Evolutionary conservation across 2,888 invertebrate species (phyloP), one percentile per base, ranked within the genome.

Genomic region (Thyatira batis): DNA sequence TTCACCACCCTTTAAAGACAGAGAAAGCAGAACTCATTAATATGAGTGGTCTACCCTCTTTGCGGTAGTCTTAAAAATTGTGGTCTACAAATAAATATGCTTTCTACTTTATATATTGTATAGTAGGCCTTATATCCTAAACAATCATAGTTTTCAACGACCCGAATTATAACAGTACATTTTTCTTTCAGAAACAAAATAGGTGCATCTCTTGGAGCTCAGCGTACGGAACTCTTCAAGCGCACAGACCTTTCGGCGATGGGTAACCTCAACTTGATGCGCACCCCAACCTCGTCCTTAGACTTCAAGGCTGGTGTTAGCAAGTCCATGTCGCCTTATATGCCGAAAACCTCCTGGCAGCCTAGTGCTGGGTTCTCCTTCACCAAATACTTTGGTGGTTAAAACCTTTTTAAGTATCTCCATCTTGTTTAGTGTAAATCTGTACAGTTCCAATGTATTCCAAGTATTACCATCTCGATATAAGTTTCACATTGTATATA

Each of bases 291-390:
- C 28, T 61, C 65, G 0, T 78, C 82, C 1, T 49, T 82, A n/a
- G 82, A 82, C 65, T 73, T 82, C 43, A 80, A 69, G 52, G 81
- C 82, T 23, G 82, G 80, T 1, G 49, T 71, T 17, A 67, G 69
- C 50, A 77, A 73, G 51, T 76, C 80, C 2, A 62, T 75, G 11
- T 75, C 78, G 0, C 80, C 82, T 0, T 74, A 60, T 51, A 61
- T 75, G 30, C 48, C 28, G n/a, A 68, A 59, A 30, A 65, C 63
- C 8, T 62, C 65, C 9, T 82, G 82, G 82, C 54, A 77, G 28
- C 82, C 80, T 0, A 66, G 50, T 3, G 44, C 50, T 21, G 78
- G 77, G 0, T 55, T 81, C 0, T 63, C 67, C 6, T 77, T 75
- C 11, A 67, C 39, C 9, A 77, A 74, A 49, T 70, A 50, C 56